Conservation (phyloP, 2,888 invertebrate species). For the Leptogaster cylindrica region DNA sequence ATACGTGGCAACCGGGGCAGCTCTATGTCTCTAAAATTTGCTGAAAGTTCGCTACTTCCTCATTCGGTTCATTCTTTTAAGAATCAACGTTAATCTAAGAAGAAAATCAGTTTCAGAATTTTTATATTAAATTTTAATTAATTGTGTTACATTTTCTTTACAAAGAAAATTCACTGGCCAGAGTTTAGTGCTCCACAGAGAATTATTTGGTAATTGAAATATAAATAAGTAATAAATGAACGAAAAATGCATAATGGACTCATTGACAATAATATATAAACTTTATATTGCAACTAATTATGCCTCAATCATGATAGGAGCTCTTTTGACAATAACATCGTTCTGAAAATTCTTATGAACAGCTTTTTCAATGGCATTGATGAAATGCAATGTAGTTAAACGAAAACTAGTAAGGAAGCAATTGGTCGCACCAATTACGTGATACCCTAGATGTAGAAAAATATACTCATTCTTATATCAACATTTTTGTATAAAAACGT, state of each 20-base stretch:
- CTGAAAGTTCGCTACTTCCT: constrained; percentile 96
- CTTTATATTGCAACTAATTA: no score
- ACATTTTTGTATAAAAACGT: no score
- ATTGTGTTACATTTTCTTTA: constrained; percentile 75
- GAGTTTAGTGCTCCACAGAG: constrained; percentile 77
- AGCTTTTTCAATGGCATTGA: constrained; percentile 44
- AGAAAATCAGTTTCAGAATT: constrained; percentile 66
- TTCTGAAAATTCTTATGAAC: neutral
- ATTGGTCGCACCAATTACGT: no score
- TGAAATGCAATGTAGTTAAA: constrained; percentile 30
- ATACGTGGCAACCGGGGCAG: constrained; percentile 67
- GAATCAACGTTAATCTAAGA: constrained; percentile 67
- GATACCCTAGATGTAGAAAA: no score
- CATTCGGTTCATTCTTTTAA: constrained; percentile 82
- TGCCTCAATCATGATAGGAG: no score
- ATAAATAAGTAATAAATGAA: no score
- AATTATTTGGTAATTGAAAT: constrained; percentile 77
- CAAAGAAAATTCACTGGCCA: constrained; percentile 79
- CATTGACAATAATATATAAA: no score
- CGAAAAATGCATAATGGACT: no score
- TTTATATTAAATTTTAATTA: constrained; percentile 70
- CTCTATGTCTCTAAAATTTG: constrained; percentile 81
- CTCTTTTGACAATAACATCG: no score
- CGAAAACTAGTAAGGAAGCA: no score
- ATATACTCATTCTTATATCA: no score